Evolutionary conservation across 2,113 vertebrate genomes (phyloP).

Genomic region (Urocynchramus pylzowi): DNA sequence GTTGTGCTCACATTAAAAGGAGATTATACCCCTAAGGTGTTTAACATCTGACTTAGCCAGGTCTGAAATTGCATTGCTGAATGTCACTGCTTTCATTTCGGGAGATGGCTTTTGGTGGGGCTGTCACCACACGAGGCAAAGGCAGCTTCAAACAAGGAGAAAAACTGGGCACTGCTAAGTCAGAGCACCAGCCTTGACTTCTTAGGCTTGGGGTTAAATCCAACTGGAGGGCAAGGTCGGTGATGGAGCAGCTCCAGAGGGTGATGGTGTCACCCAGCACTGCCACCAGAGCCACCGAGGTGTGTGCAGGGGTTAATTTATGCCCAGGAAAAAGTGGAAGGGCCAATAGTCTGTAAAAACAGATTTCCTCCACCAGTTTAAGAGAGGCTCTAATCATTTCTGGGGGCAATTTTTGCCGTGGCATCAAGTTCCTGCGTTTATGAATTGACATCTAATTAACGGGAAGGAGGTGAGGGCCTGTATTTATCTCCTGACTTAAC

Average conservation of each 20-base stretch:
- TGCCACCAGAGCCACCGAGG: not conserved
- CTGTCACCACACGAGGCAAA: not conserved
- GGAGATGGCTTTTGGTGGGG: constrained; percentile 18
- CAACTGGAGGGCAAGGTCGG: not conserved
- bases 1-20: constrained; percentile 62
- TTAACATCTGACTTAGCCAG: constrained; percentile 64
- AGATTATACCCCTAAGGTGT: constrained; percentile 61
- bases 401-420: not conserved
- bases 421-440: not conserved
- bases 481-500: not conserved
- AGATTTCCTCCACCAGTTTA: not conserved
- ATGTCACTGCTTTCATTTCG: constrained; percentile 60
- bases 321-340: not conserved
- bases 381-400: not conserved
- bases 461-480: not conserved
- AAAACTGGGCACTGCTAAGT: not conserved
- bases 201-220: not conserved
- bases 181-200: not conserved
- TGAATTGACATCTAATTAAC: not conserved
- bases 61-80: not conserved
- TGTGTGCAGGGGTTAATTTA: not conserved
- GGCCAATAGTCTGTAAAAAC: not conserved
- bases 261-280: not conserved
- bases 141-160: not conserved
- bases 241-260: fast-evolving